Conservation (phyloP, 2,113 vertebrate species). For the Dicentrarchus labrax region DNA sequence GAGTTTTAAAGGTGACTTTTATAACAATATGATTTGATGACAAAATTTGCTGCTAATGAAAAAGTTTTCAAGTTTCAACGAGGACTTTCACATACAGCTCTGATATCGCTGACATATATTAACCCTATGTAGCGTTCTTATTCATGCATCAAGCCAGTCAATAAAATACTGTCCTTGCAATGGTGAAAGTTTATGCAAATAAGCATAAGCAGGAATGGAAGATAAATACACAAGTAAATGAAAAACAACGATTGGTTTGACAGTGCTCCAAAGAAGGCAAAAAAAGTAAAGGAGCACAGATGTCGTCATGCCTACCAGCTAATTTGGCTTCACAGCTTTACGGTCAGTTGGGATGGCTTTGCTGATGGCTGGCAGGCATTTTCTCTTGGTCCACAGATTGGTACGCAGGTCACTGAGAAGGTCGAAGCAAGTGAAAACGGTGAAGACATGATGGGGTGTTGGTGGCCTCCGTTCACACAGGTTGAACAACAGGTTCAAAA, state of each 20-base stretch:
- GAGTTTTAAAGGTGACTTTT: background rate
- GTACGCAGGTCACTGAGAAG: constrained; percentile 27
- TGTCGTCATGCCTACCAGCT: constrained; percentile 51
- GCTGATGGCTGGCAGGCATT: constrained; percentile 33
- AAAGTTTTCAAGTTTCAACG: background rate
- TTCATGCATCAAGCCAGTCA: constrained; percentile 2
- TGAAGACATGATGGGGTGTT: background rate
- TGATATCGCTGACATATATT: constrained; percentile 9
- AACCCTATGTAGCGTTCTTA: background rate
- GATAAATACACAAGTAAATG: background rate
- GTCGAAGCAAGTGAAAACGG: constrained; percentile 15
- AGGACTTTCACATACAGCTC: background rate
- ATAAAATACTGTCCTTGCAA: constrained; percentile 12
- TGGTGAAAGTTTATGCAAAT: background rate
- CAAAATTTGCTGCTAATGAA: background rate
- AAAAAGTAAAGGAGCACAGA: constrained; percentile 3
- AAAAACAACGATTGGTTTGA: background rate
- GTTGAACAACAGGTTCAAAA: background rate
- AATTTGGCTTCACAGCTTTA: constrained; percentile 55
- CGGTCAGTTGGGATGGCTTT: constrained; percentile 46
- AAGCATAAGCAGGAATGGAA: background rate
- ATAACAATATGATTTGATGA: background rate
- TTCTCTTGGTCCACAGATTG: constrained; percentile 54
- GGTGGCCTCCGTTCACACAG: constrained; percentile 30
- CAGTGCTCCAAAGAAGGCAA: constrained; percentile 5